Base-by-base conservation (phyloP, 30 jellyfish, hydroid and myxozoan genomes). In the Chrysaora quinquecirrha region DNA sequence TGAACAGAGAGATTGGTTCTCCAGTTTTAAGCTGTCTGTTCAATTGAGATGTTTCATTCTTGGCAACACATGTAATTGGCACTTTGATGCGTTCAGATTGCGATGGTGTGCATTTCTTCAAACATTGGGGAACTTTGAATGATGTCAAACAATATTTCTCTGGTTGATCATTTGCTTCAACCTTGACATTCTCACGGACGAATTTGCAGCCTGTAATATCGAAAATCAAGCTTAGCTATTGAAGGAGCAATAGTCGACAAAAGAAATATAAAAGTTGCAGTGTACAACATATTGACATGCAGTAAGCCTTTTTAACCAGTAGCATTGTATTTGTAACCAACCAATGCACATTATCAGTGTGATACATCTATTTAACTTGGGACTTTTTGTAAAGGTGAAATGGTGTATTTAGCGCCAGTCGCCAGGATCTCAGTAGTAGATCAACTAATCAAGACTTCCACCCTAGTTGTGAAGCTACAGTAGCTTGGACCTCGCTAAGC, bases 121-220 rank as follows among this genome's bases (percentile, higher is more conserved):
- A 68, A 49, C 89, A 78, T 0, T 63, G 89, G 9, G 89, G 89
- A 73, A 78, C 82, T 64, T 77, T 78, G 47, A 78, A 7, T 27
- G 47, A 43, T 27, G 89, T 78, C 82, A 78, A 32, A 66, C 89
- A 78, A 49, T 34, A 64, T 32, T 78, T 78, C 67, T 47, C 58
- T 43, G 22, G 78, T 14, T 76, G 78, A 0, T 38, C 82, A 48
- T 4, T 14, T 38, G 54, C 54, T 38, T 38, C 14, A 25, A 78
- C 74, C 25, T 78, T 64, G 74, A 64, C 9, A 47, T 60, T 60
- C 56, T 78, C 80, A 27, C 89, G 89, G 0, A 21, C 60, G 74
- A 63, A 78, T 66, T 64, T 78, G 82, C 89, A 78, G 29, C 70
- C 89, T 78, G 73, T 1, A 43, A 25, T 52, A 52, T 3, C 29